Evolutionary conservation across 2,888 invertebrate species (phyloP), one percentile per base, ranked within the genome.

Genomic region (Zygothrica quintamaculata): DNA sequence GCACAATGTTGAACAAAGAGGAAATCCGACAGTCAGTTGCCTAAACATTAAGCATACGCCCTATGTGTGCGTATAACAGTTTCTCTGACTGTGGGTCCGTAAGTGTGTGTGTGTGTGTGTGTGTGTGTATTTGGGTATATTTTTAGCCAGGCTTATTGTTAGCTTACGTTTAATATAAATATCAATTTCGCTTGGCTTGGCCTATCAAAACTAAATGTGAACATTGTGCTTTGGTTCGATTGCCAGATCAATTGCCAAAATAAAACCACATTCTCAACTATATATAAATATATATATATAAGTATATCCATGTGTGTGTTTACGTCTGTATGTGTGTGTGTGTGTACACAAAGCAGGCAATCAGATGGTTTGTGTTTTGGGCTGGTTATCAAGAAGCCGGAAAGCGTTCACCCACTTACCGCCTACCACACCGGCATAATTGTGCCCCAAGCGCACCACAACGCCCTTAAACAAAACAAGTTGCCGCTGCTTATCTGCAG

Each of bases 161-260:
- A 55, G 71, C 76, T 86, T 77, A 80, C 62, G 80, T 81, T 80
- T 80, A 80, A 86, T 84, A 84, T 84, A 77, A 86, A 80, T 86
- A 80, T 86, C 84, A 86, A 80, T 86, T 80, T 84, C 81, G 51
- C 22, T 37, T 59, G 34, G 75, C 65, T 60, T 46, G 61, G 59
- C 57, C 80, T 56, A 69, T 64, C 74, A 75, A 60, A 85, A 85
- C 84, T 69, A 79, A 76, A 82, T 85, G 77, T 53, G 56, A 75
- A 76, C 60, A 53, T 61, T 52, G 80, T 70, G 75, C 59, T 55
- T 65, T 48, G 57, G 22, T 33, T 53, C 74, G 74, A 86, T 80
- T 86, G 77, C 77, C 86, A 74, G 86, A 86, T 80, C 86, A 80
- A 84, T 80, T 80, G 80, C 61, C 84, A 62, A 84, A 77, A 74